phyloP scores from a whole-genome alignment of 2,888 invertebrate species.

The Drosophila algonquin region DNA sequence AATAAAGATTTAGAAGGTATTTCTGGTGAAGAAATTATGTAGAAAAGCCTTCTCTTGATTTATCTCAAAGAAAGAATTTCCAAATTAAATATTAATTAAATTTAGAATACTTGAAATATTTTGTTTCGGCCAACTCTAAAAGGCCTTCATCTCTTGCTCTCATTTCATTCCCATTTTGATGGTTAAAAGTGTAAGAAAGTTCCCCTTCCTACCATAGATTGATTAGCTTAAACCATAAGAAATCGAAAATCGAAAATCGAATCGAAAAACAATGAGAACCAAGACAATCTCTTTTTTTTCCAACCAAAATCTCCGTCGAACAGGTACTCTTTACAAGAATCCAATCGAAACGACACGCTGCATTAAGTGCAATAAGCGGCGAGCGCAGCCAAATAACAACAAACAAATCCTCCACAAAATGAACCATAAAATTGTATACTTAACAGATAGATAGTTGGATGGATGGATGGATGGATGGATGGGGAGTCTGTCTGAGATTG shows the following conservation, averaged over 20 bases:
- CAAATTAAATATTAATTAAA: background rate
- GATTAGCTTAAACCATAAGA: conserved; percentile 26
- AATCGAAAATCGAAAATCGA: conserved; percentile 8
- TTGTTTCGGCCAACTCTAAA: background rate
- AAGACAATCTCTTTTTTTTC: conserved; percentile 31
- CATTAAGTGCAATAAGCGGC: conserved; percentile 38
- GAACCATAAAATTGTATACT: conserved; percentile 58
- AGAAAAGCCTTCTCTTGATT: too few relatives aligned
- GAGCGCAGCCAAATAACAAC: conserved; percentile 29
- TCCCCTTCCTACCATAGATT: conserved; percentile 17
- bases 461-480: background rate
- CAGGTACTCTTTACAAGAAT: conserved; percentile 41
- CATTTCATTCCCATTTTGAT: background rate
- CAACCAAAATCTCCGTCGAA: conserved; percentile 18
- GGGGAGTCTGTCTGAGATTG: background rate
- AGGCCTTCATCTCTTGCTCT: background rate
- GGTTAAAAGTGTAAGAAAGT: background rate
- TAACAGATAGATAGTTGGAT: conserved; percentile 18
- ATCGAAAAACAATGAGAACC: background rate
- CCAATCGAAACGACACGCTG: conserved; percentile 46
- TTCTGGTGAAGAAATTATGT: too few relatives aligned
- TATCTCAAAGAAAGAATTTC: too few relatives aligned
- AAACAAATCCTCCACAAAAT: conserved; percentile 50
- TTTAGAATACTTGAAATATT: background rate
- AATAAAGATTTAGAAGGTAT: background rate